These are phyloP conservation scores for Scytalopus superciliaris DNA, from an alignment of 2,113 vertebrate species.

Conservation along the genomic window DNA sequence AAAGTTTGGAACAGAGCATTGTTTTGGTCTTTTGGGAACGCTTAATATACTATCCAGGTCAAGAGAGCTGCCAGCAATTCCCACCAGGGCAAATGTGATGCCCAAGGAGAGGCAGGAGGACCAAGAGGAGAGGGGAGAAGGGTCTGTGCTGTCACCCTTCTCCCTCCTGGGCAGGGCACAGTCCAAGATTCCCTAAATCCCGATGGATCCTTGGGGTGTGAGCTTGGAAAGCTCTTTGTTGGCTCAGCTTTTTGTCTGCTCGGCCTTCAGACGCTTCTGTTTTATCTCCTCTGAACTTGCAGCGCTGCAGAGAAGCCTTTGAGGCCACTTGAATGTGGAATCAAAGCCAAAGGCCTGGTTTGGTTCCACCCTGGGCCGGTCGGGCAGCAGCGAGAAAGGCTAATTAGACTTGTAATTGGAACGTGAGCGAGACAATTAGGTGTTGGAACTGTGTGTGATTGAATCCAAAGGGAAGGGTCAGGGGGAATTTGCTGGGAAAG, in stretches of 20 bases:
- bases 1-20: not conserved
- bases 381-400: not conserved
- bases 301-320: not conserved
- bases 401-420: conserved; percentile 45
- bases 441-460: not conserved
- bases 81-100: not conserved
- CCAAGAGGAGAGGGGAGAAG: not conserved
- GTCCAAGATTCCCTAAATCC: not conserved
- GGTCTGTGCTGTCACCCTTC: not conserved
- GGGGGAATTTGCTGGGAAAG: not conserved
- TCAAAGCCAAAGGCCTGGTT: not conserved
- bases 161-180: not conserved
- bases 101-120: not conserved
- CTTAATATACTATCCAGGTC: not conserved
- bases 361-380: not conserved
- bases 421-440: not conserved
- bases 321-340: not conserved
- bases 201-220: not conserved
- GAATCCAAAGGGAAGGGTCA: not conserved
- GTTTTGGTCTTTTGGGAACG: not conserved
- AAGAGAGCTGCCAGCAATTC: not conserved
- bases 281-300: not conserved
- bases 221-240: not conserved
- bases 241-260: not conserved
- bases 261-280: not conserved